These are phyloP conservation scores for Trigoniulus corallinus DNA, from an alignment of 1,140 invertebrate species.

Conservation along the genomic window DNA sequence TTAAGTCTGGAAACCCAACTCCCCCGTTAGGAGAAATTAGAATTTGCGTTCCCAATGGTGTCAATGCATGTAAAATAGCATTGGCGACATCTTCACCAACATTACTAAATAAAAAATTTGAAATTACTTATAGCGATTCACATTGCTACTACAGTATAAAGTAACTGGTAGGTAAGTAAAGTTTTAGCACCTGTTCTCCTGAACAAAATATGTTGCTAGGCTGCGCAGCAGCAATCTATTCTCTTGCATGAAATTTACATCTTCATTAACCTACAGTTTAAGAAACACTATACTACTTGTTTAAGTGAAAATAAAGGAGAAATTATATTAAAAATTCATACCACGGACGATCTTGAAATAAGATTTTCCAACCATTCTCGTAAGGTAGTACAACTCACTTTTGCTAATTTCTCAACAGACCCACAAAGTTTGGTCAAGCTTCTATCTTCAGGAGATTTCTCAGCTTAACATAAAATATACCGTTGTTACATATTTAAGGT, in stretches of 20 bases:
- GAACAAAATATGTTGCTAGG: constrained; percentile 54
- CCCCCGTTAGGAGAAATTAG: constrained; percentile 44
- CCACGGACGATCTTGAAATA: no score
- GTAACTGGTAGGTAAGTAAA: neutral
- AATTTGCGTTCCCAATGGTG: constrained; percentile 54
- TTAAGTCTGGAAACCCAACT: constrained; percentile 58
- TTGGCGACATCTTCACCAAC: constrained; percentile 48
- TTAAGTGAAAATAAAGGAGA: no score
- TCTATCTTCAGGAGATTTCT: constrained; percentile 37
- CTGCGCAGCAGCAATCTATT: constrained; percentile 53
- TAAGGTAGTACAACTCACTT: constrained; percentile 41
- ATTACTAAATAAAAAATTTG: constrained; percentile 15
- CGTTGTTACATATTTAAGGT: neutral
- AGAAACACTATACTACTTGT: no score
- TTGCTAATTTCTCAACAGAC: constrained; percentile 44
- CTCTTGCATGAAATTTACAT: constrained; percentile 30
- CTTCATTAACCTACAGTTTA: constrained; percentile 10
- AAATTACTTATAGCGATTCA: neutral
- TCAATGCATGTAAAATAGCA: constrained; percentile 52
- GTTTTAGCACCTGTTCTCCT: constrained; percentile 38
- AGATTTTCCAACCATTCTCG: constrained; percentile 44
- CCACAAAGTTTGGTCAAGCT: constrained; percentile 48
- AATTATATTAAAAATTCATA: no score
- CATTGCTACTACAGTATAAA: neutral
- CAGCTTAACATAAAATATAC: constrained; percentile 19